A percentile compares a stretch with the other conserved stretches of the same genome.
phyloP scores from a whole-genome alignment of 2,113 vertebrate genomes.

The Myotis lucifugus region DNA sequence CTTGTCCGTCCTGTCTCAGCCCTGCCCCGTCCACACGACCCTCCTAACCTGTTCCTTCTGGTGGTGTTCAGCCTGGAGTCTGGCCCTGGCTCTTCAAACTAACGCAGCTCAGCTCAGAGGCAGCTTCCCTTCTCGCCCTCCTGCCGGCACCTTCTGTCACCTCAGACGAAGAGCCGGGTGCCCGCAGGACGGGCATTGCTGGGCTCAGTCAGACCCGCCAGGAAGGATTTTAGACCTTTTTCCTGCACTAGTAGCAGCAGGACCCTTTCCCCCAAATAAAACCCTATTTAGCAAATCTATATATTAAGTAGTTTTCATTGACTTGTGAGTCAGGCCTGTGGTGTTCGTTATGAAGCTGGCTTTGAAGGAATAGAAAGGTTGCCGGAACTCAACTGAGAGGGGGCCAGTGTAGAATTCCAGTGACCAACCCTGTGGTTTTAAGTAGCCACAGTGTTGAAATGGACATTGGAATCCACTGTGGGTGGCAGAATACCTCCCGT shows the following conservation, averaged over 20 bases:
- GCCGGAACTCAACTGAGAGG: too few species aligned
- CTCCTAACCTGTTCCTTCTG: not conserved
- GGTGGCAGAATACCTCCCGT: not conserved
- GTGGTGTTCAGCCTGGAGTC: not conserved
- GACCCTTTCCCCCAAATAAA: not conserved
- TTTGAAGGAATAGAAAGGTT: fast-evolving
- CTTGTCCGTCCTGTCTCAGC: not conserved
- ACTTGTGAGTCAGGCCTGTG: fast-evolving
- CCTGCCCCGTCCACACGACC: not conserved
- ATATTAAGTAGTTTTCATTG: fast-evolving
- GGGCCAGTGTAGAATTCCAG: not conserved
- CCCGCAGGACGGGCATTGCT: not conserved
- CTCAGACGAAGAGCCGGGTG: not conserved
- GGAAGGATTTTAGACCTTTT: not conserved
- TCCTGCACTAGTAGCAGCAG: not conserved
- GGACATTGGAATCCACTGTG: not conserved
- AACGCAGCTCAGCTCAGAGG: not conserved
- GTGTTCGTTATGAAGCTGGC: too few species aligned
- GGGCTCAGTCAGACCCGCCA: not conserved
- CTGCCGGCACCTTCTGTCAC: not conserved
- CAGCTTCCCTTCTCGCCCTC: not conserved
- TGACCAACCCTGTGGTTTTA: fast-evolving
- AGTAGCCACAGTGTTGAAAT: not conserved
- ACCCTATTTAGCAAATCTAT: fast-evolving
- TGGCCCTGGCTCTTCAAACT: not conserved